A percentile compares a stretch with the other conserved stretches of the same genome.
Conservation (phyloP, 2,888 invertebrate genomes). For the Sympetrum striolatum region DNA sequence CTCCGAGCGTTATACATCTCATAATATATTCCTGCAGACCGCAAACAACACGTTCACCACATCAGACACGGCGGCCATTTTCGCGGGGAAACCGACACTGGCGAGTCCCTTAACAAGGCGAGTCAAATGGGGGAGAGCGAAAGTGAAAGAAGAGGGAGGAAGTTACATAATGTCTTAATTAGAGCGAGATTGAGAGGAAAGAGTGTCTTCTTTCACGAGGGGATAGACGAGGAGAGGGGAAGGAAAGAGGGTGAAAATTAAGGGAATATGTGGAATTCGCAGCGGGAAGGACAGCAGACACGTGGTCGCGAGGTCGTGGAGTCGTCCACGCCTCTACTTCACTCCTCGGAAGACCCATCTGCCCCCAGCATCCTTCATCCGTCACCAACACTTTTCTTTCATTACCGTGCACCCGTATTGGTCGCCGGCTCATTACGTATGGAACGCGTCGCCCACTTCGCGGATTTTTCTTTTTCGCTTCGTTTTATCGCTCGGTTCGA, state of each 20-base stretch:
- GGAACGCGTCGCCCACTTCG: background rate
- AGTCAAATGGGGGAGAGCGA: background rate
- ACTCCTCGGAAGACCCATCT: too few species aligned
- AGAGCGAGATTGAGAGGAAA: too few species aligned
- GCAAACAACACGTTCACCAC: too few species aligned
- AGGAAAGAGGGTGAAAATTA: too few species aligned
- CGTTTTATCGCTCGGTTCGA: background rate
- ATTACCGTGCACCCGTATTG: background rate
- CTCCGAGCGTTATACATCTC: too few species aligned
- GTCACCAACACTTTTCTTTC: background rate
- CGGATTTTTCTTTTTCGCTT: background rate
- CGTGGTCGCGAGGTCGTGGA: background rate
- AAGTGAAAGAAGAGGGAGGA: background rate
- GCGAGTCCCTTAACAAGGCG: background rate
- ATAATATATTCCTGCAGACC: too few species aligned
- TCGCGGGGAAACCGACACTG: too few species aligned
- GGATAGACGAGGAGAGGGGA: too few species aligned
- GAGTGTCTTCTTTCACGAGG: too few species aligned
- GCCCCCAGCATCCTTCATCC: background rate
- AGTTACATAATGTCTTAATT: too few species aligned
- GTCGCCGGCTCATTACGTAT: background rate
- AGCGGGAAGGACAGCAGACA: background rate
- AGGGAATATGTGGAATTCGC: too few species aligned
- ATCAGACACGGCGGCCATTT: too few species aligned
- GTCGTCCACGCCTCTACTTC: background rate